Evolutionary conservation across 1,140 invertebrate genomes (phyloP), one percentile per base, ranked within the genome.

Genomic region (Streblospio benedicti): DNA sequence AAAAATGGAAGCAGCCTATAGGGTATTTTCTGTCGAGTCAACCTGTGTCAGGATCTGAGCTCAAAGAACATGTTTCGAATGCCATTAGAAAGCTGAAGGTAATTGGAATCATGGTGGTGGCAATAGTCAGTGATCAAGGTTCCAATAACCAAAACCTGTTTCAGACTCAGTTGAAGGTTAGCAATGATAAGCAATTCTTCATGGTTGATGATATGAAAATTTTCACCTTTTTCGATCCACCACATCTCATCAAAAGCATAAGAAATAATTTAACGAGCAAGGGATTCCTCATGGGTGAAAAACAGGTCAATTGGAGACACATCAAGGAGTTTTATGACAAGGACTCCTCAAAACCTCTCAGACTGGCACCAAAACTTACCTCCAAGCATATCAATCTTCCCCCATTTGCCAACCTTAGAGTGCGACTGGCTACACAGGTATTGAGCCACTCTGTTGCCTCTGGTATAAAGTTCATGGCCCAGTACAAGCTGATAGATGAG

Each of bases 391-490:
- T 64, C 25, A 35, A 55, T 2, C 3, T 61, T 14, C 41, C 59
- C 12, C 33, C 38, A 9, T 50, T 47, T 35, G 5, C 32, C 6
- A 60, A 52, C 32, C 43, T 61, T 41, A 61, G 45, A 49, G 59
- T 62, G 4, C 49, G 45, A 31, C 44, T 61, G 35, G 62, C 62
- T 5, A 56, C 61, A 1, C 57, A 63, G 49, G 16, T 63, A 20
- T 41, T 60, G 16, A 60, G 57, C 28, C 45, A 55, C 25, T 52
- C 58, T 14, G 57, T 63, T 43, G 28, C 4, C 41, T 32, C 35
- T 27, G 62, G 59, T 20, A 64, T 64, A 27, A 45, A 18, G n/a
- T 47, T 52, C 20, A 28, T 57, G 23, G 2, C 33, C 20, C 28
- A 25, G 16, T 32, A 31, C n/a, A 57, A 50, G 14, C 32, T 51